These are phyloP conservation scores for Phalacrocorax brasilianus DNA, from an alignment of 2,113 vertebrate genomes.

Conservation along the genomic window DNA sequence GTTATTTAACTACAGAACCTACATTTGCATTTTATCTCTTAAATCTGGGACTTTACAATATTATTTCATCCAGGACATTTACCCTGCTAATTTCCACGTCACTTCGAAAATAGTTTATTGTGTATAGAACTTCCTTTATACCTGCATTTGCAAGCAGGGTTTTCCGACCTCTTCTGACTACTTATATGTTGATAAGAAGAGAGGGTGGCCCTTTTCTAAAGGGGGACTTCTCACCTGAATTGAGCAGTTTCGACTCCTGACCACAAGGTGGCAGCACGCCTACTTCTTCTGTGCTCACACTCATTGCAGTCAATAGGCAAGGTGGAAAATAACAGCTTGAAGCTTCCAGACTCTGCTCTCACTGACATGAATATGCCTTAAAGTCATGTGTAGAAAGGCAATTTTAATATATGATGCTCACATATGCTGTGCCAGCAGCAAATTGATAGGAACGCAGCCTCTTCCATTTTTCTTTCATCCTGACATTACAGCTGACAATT, in stretches of 20 bases:
- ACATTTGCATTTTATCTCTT: background rate
- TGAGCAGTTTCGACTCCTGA: background rate
- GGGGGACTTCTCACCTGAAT: accelerated
- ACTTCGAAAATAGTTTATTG: background rate
- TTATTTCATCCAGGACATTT: background rate
- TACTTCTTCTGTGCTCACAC: background rate
- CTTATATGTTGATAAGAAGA: too few relatives aligned
- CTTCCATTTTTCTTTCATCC: background rate
- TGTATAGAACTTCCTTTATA: background rate
- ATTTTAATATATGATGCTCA: background rate
- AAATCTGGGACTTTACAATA: background rate
- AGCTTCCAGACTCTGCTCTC: background rate
- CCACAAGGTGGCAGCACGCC: background rate
- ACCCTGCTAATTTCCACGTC: background rate
- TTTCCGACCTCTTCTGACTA: background rate
- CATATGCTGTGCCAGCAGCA: background rate
- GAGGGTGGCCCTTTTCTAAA: background rate
- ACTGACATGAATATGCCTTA: background rate
- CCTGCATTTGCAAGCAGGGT: background rate
- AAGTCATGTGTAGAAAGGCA: background rate
- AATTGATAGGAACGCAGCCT: background rate
- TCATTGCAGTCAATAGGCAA: background rate
- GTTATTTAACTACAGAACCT: background rate
- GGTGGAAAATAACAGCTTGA: background rate
- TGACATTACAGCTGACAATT: background rate